Percentiles rank a stretch among this genome's conserved stretches.
These are phyloP conservation scores for Ciconia stormi DNA, from an alignment of 2,113 vertebrate species.

Conservation along the genomic window DNA sequence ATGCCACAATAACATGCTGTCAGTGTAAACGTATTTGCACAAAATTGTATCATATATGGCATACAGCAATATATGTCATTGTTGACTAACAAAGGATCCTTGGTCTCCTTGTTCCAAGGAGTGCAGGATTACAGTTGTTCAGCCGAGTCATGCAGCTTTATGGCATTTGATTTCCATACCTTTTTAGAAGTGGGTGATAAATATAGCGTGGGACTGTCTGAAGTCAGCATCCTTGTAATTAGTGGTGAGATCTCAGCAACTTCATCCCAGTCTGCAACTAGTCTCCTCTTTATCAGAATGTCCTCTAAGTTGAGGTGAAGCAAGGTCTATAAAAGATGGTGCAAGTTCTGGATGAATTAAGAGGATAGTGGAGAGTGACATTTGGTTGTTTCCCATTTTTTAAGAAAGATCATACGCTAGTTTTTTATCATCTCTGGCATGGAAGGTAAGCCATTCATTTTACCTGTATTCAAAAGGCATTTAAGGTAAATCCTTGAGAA, in stretches of 20 bases:
- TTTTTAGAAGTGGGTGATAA: neutral
- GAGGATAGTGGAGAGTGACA: neutral
- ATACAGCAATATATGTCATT: neutral
- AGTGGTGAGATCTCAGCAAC: neutral
- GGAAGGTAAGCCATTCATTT: neutral
- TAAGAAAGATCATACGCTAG: neutral
- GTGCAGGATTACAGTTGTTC: neutral
- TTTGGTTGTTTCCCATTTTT: neutral
- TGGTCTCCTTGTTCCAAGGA: neutral
- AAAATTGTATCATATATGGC: neutral
- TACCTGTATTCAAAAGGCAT: neutral
- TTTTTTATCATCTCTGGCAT: neutral
- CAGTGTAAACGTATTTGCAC: neutral
- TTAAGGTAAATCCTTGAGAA: neutral
- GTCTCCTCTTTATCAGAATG: neutral
- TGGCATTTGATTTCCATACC: neutral
- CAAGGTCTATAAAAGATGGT: neutral
- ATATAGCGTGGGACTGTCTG: neutral
- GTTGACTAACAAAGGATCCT: neutral
- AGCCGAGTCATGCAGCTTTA: neutral
- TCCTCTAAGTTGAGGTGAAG: neutral
- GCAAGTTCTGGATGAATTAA: neutral
- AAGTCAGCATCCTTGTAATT: neutral
- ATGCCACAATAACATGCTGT: neutral
- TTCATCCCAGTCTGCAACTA: neutral